These are phyloP conservation scores for Calephelis perditalis DNA, from an alignment of 2,888 invertebrate species.

Conservation along the genomic window DNA sequence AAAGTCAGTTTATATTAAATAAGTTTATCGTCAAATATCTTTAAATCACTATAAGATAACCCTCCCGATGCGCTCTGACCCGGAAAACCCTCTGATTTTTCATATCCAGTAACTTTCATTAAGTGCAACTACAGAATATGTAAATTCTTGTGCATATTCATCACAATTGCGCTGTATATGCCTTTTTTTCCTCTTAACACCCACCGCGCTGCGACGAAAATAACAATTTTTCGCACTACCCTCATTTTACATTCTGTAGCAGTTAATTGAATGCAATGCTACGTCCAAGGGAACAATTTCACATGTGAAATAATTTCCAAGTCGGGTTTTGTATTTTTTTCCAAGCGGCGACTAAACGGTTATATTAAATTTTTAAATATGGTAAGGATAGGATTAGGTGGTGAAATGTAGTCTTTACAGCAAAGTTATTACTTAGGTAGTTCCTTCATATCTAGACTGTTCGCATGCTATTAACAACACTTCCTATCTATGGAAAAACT, in stretches of 20 bases:
- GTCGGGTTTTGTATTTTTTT: constrained; percentile 16
- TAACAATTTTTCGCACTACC: constrained; percentile 24
- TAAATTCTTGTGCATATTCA: constrained; percentile 11
- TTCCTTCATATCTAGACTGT: too few relatives aligned
- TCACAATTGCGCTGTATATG: neutral
- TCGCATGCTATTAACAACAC: too few relatives aligned
- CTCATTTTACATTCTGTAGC: constrained; percentile 24
- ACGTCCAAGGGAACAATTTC: constrained; percentile 26
- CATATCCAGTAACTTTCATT: neutral
- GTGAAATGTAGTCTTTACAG: too few relatives aligned
- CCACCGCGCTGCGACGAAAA: constrained; percentile 4
- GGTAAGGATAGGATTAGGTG: too few relatives aligned
- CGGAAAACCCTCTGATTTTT: neutral
- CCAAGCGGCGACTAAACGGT: constrained; percentile 23
- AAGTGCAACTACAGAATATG: constrained; percentile 4
- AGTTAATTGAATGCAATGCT: constrained; percentile 29
- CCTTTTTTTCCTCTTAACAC: too few relatives aligned
- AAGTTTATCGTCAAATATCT: too few relatives aligned
- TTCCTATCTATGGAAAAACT: too few relatives aligned
- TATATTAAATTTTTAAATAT: constrained; percentile 19
- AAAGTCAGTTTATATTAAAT: too few relatives aligned
- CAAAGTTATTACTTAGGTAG: too few relatives aligned
- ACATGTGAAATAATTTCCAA: constrained; percentile 26
- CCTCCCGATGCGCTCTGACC: too few relatives aligned
- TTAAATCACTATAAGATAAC: too few relatives aligned